Conservation (phyloP, 2,113 vertebrate species). For the Lutjanus erythropterus region DNA sequence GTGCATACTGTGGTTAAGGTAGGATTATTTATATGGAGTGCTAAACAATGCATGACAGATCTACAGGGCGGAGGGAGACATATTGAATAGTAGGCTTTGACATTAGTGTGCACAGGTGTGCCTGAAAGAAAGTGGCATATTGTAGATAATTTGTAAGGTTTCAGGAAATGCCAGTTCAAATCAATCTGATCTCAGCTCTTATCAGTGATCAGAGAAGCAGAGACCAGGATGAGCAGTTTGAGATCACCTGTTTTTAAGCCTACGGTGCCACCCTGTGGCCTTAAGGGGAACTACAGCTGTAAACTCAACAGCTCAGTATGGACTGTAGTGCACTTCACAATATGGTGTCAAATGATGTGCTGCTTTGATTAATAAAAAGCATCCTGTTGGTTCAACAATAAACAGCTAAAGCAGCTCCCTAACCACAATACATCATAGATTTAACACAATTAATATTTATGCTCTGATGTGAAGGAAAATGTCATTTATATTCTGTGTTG, state of each 20-base stretch:
- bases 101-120: background rate
- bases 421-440: conserved; percentile 72
- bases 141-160: background rate
- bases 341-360: conserved; percentile 23
- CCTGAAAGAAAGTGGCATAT: background rate
- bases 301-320: too few relatives aligned
- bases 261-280: conserved; percentile 77
- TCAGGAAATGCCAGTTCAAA: background rate
- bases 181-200: background rate
- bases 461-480: conserved; percentile 65
- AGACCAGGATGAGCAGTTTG: background rate
- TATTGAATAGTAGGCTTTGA: background rate
- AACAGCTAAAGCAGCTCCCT: conserved; percentile 58
- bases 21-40: conserved; percentile 48
- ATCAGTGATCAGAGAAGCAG: background rate
- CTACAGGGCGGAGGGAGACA: background rate
- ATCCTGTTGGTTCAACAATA: conserved; percentile 58
- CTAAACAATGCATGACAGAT: conserved; percentile 12
- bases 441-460: conserved; percentile 82
- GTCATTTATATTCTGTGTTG: conserved; percentile 76
- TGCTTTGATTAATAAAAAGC: conserved; percentile 61
- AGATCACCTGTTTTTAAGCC: conserved; percentile 52
- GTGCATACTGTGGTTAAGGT: conserved; percentile 36
- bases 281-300: conserved; percentile 1
- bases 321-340: background rate